phyloP scores from a whole-genome alignment of 2,797 vertebrate genomes.

The Salmo trutta region DNA sequence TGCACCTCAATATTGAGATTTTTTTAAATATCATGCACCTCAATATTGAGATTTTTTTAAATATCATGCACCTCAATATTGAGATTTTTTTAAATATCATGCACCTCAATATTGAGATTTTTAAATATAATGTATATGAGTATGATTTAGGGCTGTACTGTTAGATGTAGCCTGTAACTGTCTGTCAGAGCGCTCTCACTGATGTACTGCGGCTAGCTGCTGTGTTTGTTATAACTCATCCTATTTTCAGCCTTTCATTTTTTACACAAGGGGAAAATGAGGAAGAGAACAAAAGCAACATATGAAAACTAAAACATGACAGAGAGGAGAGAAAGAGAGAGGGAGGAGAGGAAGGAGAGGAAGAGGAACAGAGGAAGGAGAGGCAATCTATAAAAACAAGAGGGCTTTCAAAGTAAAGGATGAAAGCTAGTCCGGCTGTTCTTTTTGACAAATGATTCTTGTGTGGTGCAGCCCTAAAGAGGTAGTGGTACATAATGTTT shows the following conservation, averaged over 20 bases:
- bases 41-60: too few species aligned
- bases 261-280: constrained; percentile 75
- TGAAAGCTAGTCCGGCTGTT: constrained; percentile 79
- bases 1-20: too few species aligned
- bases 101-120: too few species aligned
- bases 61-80: neutral
- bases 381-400: constrained; percentile 76
- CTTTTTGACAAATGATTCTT: constrained; percentile 80
- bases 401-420: constrained; percentile 78
- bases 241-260: constrained; percentile 68
- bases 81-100: too few species aligned
- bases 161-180: constrained; percentile 40
- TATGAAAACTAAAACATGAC: constrained; percentile 76
- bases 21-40: too few species aligned
- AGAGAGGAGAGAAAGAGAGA: constrained; percentile 18
- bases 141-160: neutral
- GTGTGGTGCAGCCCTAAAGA: constrained; percentile 75
- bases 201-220: constrained; percentile 52
- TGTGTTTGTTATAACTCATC: constrained; percentile 50
- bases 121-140: neutral
- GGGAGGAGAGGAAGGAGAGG: constrained; percentile 38
- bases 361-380: constrained; percentile 67
- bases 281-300: constrained; percentile 74
- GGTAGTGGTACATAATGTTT: constrained; percentile 72
- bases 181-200: constrained; percentile 62